Conservation (phyloP, 2,888 invertebrate species). For the Teleogryllus oceanicus region DNA sequence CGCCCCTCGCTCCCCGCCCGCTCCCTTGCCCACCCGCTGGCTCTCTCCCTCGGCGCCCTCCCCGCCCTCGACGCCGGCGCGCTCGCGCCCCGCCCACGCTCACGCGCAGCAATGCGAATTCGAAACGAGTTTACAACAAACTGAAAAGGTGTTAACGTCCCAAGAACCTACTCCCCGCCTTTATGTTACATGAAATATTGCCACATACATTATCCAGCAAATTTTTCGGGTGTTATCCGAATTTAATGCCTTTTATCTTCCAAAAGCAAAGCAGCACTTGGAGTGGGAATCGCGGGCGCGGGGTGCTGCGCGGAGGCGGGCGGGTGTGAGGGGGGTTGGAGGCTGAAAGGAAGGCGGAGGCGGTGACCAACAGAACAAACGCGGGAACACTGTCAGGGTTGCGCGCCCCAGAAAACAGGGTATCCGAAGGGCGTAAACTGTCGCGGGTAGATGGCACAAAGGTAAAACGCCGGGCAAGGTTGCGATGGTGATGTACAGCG, state of each 20-base stretch:
- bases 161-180: neutral
- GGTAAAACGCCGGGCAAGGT: too few relatives aligned
- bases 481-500: too few relatives aligned
- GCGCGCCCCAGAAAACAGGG: too few relatives aligned
- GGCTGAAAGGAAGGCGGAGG: too few relatives aligned
- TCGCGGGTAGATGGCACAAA: too few relatives aligned
- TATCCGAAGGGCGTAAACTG: too few relatives aligned
- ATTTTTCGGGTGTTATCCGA: neutral
- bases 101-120: neutral
- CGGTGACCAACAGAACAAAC: too few relatives aligned
- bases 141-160: conserved; percentile 12
- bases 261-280: neutral
- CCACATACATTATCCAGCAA: neutral
- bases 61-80: neutral
- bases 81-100: neutral
- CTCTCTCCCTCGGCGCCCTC: neutral
- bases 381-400: too few relatives aligned
- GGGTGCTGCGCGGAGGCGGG: neutral
- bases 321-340: neutral
- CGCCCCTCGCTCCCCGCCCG: neutral
- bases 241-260: conserved; percentile 5
- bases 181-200: conserved; percentile 6
- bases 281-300: neutral
- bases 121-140: conserved; percentile 18
- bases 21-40: neutral